Percentiles rank a stretch among this genome's conserved stretches.
These are phyloP conservation scores for Himalopsyche phryganea DNA, from an alignment of 1,140 invertebrate genomes.

Conservation along the genomic window DNA sequence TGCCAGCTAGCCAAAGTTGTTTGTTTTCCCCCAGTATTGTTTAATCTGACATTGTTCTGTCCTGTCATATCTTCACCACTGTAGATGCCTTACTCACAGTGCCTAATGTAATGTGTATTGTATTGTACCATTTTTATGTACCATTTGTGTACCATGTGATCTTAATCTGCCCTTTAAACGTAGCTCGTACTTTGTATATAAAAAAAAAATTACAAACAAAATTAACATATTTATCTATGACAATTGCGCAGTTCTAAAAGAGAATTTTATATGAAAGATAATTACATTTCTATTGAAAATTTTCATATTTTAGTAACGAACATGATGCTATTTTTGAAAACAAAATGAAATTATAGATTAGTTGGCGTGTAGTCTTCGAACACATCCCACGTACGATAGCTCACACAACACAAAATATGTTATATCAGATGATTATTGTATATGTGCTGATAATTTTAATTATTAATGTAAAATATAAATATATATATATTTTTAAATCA, in stretches of 20 bases:
- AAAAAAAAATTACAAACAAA: constrained; percentile 20
- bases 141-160: constrained; percentile 40
- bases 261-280: constrained; percentile 26
- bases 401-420: neutral
- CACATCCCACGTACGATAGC: no score
- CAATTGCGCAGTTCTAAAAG: constrained; percentile 24
- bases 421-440: neutral
- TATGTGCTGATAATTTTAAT: constrained; percentile 1
- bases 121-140: constrained; percentile 45
- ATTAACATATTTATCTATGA: constrained; percentile 24
- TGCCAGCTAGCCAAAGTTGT: no score
- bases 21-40: neutral
- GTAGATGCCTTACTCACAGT: constrained; percentile 57
- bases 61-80: constrained; percentile 47
- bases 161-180: constrained; percentile 35
- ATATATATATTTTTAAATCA: neutral
- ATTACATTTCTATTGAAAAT: constrained; percentile 9
- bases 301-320: constrained; percentile 26
- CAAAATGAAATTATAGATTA: neutral
- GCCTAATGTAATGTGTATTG: constrained; percentile 49
- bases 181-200: constrained; percentile 33
- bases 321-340: constrained; percentile 23
- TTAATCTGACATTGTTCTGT: constrained; percentile 19
- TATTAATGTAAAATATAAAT: neutral
- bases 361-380: no score